These are phyloP conservation scores for Dallia pectoralis DNA, from an alignment of 2,797 vertebrate species.

Conservation along the genomic window DNA sequence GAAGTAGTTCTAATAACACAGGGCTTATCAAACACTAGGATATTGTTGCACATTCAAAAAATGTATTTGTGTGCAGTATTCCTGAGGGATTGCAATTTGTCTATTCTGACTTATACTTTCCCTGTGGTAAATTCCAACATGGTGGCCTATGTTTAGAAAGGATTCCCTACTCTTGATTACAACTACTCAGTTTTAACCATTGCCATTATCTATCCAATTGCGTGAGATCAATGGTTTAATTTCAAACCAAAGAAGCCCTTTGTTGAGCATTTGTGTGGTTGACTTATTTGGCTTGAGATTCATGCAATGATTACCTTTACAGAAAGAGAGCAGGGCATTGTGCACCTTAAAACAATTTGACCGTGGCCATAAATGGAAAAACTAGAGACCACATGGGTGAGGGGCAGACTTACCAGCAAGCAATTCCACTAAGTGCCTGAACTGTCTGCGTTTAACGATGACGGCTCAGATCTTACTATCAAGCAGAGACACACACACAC, in stretches of 20 bases:
- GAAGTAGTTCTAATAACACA: not conserved
- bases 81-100: not conserved
- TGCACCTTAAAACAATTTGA: not conserved
- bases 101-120: constrained; percentile 1
- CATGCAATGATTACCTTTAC: not conserved
- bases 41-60: not conserved
- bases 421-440: constrained; percentile 31
- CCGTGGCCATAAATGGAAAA: not conserved
- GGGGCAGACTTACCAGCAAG: constrained; percentile 57
- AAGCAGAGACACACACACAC: constrained; percentile 33
- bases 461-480: constrained; percentile 58
- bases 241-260: no score
- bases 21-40: not conserved
- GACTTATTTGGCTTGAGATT: no score
- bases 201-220: not conserved
- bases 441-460: no score
- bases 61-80: not conserved
- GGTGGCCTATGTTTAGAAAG: not conserved
- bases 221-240: not conserved
- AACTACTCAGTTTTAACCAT: not conserved
- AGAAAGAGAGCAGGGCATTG: not conserved
- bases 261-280: no score
- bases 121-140: not conserved
- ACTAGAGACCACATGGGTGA: not conserved
- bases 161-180: not conserved